Conservation (phyloP, 2,888 invertebrate species). For the Spodoptera littoralis region DNA sequence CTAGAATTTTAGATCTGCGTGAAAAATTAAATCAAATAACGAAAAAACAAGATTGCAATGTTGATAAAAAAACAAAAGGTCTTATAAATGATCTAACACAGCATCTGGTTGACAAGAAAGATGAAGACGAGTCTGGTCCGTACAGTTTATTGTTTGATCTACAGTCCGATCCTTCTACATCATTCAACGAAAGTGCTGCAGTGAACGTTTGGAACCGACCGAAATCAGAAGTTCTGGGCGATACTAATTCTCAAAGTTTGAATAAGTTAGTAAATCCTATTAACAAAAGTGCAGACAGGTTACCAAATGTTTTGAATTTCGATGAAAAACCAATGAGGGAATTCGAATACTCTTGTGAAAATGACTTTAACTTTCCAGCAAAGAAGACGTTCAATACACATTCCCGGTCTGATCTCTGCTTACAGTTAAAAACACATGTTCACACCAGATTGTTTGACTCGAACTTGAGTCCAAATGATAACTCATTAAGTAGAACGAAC, state of each 20-base stretch:
- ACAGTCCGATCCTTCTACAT: slow-evolving; percentile 78
- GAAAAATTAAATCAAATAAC: slow-evolving; percentile 84
- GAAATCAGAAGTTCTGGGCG: slow-evolving; percentile 63
- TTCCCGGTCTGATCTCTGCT: slow-evolving; percentile 83
- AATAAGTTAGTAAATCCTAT: slow-evolving; percentile 66
- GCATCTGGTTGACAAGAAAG: slow-evolving; percentile 81
- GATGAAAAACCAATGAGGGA: slow-evolving; percentile 85
- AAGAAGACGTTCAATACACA: slow-evolving; percentile 80
- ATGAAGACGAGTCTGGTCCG: slow-evolving; percentile 88
- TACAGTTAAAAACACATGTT: slow-evolving; percentile 81
- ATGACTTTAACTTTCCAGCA: slow-evolving; percentile 71
- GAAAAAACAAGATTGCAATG: slow-evolving; percentile 80
- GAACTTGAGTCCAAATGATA: slow-evolving; percentile 84
- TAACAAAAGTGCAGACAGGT: slow-evolving; percentile 76
- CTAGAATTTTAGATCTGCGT: slow-evolving; percentile 83
- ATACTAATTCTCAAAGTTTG: slow-evolving; percentile 61
- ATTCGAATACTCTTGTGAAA: slow-evolving; percentile 86
- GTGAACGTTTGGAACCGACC: slow-evolving; percentile 68
- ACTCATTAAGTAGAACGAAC: slow-evolving; percentile 83
- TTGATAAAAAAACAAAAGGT: slow-evolving; percentile 81
- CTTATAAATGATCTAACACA: slow-evolving; percentile 83
- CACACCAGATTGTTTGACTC: slow-evolving; percentile 76
- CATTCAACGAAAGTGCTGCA: slow-evolving; percentile 65
- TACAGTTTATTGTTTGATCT: slow-evolving; percentile 89
- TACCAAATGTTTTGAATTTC: slow-evolving; percentile 83